Percentiles rank a stretch among this genome's conserved stretches.
Conservation (phyloP, 2,797 vertebrate genomes). For the Sparus aurata region DNA sequence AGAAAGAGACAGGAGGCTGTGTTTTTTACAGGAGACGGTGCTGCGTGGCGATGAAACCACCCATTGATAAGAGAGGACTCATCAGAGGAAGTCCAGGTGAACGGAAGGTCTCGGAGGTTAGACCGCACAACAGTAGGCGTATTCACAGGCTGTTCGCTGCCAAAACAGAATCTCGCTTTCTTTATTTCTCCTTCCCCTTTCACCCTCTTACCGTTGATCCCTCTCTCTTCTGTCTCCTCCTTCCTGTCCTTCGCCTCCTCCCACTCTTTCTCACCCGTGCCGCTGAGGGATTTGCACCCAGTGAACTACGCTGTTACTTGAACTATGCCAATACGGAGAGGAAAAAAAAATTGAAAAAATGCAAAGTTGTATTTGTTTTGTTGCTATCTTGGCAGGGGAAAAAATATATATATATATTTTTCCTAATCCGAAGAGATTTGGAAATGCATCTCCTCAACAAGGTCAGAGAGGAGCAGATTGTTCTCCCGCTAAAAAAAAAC, state of each 20-base stretch:
- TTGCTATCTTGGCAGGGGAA: slow-evolving; percentile 35
- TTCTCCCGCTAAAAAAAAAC: background rate
- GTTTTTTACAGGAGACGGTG: slow-evolving; percentile 40
- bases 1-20: slow-evolving; percentile 10
- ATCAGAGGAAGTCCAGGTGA: slow-evolving; percentile 61
- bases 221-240: slow-evolving; percentile 33
- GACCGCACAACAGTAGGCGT: slow-evolving; percentile 44
- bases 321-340: slow-evolving; percentile 24
- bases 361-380: slow-evolving; percentile 24
- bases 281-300: slow-evolving; percentile 54
- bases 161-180: slow-evolving; percentile 38
- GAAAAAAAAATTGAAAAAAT: background rate
- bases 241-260: slow-evolving; percentile 28
- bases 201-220: slow-evolving; percentile 35
- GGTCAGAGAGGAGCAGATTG: slow-evolving; percentile 49
- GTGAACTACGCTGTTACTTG: slow-evolving; percentile 32
- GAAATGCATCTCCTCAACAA: slow-evolving; percentile 43
- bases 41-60: slow-evolving; percentile 55
- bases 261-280: slow-evolving; percentile 30
- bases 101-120: slow-evolving; percentile 58
- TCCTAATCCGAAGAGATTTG: slow-evolving; percentile 47
- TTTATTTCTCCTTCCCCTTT: slow-evolving; percentile 8
- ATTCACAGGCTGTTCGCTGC: slow-evolving; percentile 54
- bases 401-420: slow-evolving; percentile 26
- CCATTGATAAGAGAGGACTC: slow-evolving; percentile 53